phyloP scores from a whole-genome alignment of 2,797 vertebrate species.

The Spheniscus humboldti region DNA sequence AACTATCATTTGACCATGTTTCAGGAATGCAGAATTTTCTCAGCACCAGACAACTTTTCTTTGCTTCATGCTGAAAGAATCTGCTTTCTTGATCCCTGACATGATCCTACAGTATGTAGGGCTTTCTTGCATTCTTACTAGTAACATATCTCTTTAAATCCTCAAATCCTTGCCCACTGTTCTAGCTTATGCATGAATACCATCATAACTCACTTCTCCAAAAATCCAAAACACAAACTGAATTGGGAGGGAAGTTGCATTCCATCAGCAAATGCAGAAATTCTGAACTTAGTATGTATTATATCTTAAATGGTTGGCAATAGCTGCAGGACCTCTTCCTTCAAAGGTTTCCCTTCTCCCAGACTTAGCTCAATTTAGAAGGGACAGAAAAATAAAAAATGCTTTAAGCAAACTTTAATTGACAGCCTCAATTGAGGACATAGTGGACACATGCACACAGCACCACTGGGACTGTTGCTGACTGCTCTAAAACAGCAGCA shows the following conservation, averaged over 20 bases:
- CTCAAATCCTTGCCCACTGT: background rate
- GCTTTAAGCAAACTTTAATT: background rate
- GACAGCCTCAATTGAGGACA: background rate
- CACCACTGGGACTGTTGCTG: background rate
- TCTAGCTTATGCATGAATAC: background rate
- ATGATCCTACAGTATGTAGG: background rate
- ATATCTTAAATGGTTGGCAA: fast-evolving
- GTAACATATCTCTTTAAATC: background rate
- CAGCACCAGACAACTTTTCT: background rate
- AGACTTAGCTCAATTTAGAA: background rate
- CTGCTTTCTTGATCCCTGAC: background rate
- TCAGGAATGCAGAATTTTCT: background rate
- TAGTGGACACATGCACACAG: background rate
- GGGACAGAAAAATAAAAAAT: background rate
- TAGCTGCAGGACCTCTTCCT: background rate
- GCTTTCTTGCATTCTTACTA: background rate
- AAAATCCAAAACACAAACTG: background rate
- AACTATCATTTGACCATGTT: background rate
- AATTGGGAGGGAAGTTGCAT: background rate
- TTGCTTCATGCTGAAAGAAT: background rate
- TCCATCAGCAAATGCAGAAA: background rate
- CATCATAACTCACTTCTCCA: background rate
- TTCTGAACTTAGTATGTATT: background rate
- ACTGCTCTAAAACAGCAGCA: background rate
- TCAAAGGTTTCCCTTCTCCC: background rate